Evolutionary conservation across 2,113 vertebrate genomes (phyloP).

Genomic region (Phalacrocorax carbo): DNA sequence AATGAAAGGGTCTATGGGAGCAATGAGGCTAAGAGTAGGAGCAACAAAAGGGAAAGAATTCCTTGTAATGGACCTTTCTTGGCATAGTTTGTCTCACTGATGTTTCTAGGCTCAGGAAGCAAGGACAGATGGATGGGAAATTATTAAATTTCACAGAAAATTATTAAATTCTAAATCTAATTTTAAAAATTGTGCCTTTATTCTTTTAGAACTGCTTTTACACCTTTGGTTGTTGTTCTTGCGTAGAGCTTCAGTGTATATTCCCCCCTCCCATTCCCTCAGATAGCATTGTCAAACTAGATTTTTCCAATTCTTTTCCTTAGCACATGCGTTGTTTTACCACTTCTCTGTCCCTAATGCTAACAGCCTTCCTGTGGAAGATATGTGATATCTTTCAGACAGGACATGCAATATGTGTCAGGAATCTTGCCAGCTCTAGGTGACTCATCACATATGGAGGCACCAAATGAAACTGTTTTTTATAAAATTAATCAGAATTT

Average conservation of each 20-base stretch:
- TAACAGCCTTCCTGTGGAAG: background rate
- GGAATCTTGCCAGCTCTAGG: conserved; percentile 5
- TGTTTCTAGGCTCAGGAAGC: background rate
- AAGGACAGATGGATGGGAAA: background rate
- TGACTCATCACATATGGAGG: conserved; percentile 42
- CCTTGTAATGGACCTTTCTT: background rate
- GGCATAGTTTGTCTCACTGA: background rate
- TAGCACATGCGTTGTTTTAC: background rate
- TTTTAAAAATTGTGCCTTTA: background rate
- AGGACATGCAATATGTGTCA: conserved; percentile 2
- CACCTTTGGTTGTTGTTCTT: background rate
- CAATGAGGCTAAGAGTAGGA: background rate
- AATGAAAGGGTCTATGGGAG: background rate
- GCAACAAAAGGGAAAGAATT: background rate
- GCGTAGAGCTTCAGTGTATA: background rate
- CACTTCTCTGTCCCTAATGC: background rate
- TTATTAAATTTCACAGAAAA: background rate
- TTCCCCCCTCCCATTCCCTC: background rate
- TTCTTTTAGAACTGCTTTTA: background rate
- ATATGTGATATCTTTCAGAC: background rate
- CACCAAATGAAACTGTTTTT: conserved; percentile 52
- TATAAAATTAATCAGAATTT: conserved; percentile 45
- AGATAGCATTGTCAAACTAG: background rate
- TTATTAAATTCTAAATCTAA: background rate
- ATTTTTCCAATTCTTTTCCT: background rate